phyloP scores from a whole-genome alignment of 2,888 invertebrate genomes.

The Globia sparganii region DNA sequence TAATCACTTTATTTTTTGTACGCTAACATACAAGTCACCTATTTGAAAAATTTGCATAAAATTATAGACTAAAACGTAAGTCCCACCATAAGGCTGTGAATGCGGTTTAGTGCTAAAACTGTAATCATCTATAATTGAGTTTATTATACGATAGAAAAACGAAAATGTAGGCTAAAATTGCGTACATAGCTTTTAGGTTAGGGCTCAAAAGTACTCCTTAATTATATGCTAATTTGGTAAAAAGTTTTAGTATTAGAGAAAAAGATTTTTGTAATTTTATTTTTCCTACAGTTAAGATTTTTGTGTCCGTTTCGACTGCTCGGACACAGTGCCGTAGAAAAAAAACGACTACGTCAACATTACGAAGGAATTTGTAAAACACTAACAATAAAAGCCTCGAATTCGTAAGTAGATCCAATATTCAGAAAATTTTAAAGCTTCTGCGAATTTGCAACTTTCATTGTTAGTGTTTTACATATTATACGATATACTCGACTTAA shows the following conservation, averaged over 20 bases:
- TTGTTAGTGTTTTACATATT: too few relatives aligned
- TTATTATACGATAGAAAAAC: conserved; percentile 32
- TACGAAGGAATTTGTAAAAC: too few relatives aligned
- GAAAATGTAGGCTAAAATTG: conserved; percentile 31
- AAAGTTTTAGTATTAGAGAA: not conserved
- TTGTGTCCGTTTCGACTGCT: too few relatives aligned
- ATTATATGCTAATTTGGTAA: conserved; percentile 44
- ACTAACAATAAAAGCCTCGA: too few relatives aligned
- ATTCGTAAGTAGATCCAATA: too few relatives aligned
- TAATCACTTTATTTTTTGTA: conserved; percentile 6
- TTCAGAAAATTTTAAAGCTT: too few relatives aligned
- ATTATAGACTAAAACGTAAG: conserved; percentile 36
- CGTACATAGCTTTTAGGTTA: conserved; percentile 42
- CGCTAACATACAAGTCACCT: conserved; percentile 10
- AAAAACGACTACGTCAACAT: too few relatives aligned
- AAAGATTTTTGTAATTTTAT: not conserved
- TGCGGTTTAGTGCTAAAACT: conserved; percentile 40
- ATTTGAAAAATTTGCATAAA: conserved; percentile 53
- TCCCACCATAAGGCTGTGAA: conserved; percentile 26
- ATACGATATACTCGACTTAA: too few relatives aligned
- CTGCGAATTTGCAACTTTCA: too few relatives aligned
- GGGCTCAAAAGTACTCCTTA: conserved; percentile 20
- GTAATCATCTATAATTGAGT: conserved; percentile 55
- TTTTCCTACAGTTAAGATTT: not conserved
- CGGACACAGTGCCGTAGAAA: too few relatives aligned